Conservation (phyloP, 2,888 invertebrate genomes). For the Sinopyrophorus schimmeli region DNA sequence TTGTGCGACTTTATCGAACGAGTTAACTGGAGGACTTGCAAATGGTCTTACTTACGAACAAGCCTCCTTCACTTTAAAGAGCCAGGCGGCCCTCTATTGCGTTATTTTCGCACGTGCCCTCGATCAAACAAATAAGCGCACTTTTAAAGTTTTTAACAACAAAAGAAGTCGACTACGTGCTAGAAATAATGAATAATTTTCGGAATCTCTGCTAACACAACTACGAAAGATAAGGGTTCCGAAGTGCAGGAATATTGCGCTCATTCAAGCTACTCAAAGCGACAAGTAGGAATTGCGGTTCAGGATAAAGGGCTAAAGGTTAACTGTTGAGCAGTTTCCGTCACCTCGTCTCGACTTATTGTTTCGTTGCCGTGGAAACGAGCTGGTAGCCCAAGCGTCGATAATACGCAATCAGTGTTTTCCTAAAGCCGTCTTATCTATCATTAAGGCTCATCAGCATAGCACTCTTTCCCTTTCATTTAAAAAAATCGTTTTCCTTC, state of each 20-base stretch:
- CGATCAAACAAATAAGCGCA: slow-evolving; percentile 16
- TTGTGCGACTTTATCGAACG: slow-evolving; percentile 39
- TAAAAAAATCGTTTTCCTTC: slow-evolving; percentile 25
- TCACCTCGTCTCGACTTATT: slow-evolving; percentile 34
- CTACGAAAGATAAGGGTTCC: slow-evolving; percentile 22
- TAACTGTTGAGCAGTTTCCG: slow-evolving; percentile 35
- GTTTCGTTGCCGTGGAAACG: slow-evolving; percentile 34
- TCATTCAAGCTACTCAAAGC: slow-evolving; percentile 22
- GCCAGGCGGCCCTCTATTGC: slow-evolving; percentile 15
- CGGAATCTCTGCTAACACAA: slow-evolving; percentile 17
- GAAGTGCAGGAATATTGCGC: slow-evolving; percentile 21
- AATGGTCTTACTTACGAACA: slow-evolving; percentile 28
- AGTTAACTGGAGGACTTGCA: slow-evolving; percentile 33
- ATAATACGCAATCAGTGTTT: slow-evolving; percentile 39
- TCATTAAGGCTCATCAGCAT: slow-evolving; percentile 37
- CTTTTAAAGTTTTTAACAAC: slow-evolving; percentile 24
- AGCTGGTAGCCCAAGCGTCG: slow-evolving; percentile 30
- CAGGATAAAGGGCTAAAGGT: slow-evolving; percentile 32
- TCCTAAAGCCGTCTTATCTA: slow-evolving; percentile 37
- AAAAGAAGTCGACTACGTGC: slow-evolving; percentile 22
- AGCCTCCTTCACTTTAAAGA: slow-evolving; percentile 13
- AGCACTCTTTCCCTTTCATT: slow-evolving; percentile 31
- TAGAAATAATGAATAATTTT: slow-evolving; percentile 28
- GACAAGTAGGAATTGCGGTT: slow-evolving; percentile 27
- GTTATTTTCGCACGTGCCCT: slow-evolving; percentile 27